phyloP scores from a whole-genome alignment of 30 jellyfish, hydroid and myxozoan genomes.

The Aurelia sp. region DNA sequence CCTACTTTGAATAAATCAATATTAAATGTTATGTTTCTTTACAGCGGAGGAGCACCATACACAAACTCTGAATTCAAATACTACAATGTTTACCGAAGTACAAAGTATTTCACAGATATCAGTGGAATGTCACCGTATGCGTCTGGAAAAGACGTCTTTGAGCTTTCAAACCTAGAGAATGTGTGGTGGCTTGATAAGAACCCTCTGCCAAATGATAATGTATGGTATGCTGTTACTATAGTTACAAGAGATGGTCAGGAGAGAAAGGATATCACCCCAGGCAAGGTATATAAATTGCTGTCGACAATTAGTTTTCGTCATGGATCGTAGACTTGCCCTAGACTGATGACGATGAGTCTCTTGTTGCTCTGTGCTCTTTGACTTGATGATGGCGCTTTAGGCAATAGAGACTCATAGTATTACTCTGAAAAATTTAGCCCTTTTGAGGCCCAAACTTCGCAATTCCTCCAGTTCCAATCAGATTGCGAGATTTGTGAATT shows the following conservation, averaged over 20 bases:
- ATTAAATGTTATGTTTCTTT: neutral
- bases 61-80: slow-evolving; percentile 49
- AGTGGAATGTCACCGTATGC: slow-evolving; percentile 69
- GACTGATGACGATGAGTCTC: too few species aligned
- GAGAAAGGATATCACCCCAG: slow-evolving; percentile 63
- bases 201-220: slow-evolving; percentile 57
- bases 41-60: slow-evolving; percentile 28
- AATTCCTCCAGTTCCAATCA: too few species aligned
- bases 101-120: slow-evolving; percentile 49
- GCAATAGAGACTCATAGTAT: too few species aligned
- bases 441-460: too few species aligned
- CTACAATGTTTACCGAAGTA: slow-evolving; percentile 77
- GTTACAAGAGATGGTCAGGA: slow-evolving; percentile 72
- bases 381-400: too few species aligned
- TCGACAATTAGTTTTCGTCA: too few species aligned
- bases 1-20: too few species aligned
- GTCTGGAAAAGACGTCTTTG: slow-evolving; percentile 46
- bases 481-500: too few species aligned
- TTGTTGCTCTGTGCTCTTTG: too few species aligned
- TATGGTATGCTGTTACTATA: slow-evolving; percentile 81
- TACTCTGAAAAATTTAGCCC: too few species aligned
- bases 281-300: slow-evolving; percentile 28
- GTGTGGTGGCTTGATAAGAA: slow-evolving; percentile 70
- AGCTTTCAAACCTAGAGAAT: slow-evolving; percentile 3
- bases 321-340: too few species aligned